Evolutionary conservation across 2,113 vertebrate species (phyloP).

Genomic region (Echinops telfairi): DNA sequence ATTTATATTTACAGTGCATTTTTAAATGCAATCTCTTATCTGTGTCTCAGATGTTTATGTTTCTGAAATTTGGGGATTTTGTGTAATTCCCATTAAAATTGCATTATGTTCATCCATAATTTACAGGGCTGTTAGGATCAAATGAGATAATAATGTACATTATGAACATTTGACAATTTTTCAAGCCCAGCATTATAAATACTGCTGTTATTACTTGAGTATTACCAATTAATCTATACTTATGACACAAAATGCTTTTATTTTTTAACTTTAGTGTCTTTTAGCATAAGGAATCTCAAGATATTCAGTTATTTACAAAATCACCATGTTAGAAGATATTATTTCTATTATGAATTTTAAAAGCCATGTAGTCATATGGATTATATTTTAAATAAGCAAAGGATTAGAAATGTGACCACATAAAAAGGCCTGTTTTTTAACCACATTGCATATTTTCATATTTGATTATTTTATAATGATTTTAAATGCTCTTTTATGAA

Average conservation of each 20-base stretch:
- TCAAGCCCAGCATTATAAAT: slow-evolving; percentile 24
- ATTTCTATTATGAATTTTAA: slow-evolving; percentile 56
- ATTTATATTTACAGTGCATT: slow-evolving; percentile 51
- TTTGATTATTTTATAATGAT: slow-evolving; percentile 1
- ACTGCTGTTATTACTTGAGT: slow-evolving; percentile 41
- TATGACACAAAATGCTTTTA: slow-evolving; percentile 16
- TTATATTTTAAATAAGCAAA: slow-evolving; percentile 36
- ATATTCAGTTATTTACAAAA: slow-evolving; percentile 3
- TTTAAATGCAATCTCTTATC: slow-evolving; percentile 41
- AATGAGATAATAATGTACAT: slow-evolving; percentile 46
- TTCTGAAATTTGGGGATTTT: slow-evolving; percentile 16
- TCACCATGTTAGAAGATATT: background rate
- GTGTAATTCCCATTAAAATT: slow-evolving; percentile 67
- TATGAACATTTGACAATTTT: slow-evolving; percentile 38
- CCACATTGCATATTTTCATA: background rate
- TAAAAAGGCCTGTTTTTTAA: background rate
- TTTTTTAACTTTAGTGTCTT: slow-evolving; percentile 33
- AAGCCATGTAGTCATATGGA: slow-evolving; percentile 8
- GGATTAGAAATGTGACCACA: background rate
- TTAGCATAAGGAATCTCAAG: background rate
- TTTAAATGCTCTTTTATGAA: background rate
- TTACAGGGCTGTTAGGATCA: slow-evolving; percentile 50
- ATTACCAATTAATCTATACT: slow-evolving; percentile 30
- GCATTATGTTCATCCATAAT: slow-evolving; percentile 69
- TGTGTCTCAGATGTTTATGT: slow-evolving; percentile 8